Evolutionary conservation across 2,888 invertebrate species (phyloP), one percentile per base, ranked within the genome.

Genomic region (Mythimna impura): DNA sequence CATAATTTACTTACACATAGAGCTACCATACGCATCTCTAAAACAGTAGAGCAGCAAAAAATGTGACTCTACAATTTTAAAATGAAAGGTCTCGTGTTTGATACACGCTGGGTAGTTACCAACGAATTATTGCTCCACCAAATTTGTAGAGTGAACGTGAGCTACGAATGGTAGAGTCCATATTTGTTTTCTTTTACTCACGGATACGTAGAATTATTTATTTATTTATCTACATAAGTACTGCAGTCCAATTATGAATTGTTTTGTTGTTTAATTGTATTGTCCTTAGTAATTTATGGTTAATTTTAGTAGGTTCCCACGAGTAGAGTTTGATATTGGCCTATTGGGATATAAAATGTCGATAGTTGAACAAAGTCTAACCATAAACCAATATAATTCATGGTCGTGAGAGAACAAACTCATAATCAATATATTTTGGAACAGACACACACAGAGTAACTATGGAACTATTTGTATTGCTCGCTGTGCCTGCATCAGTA

Each of bases 1-100:
- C 50, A 50, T 74, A 80, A 75, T 77, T 79, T 75, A 76, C 20
- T 75, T 75, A 76, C 55, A 78, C 73, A 72, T 75, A 65, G 65
- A 66, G 84, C 82, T 82, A 81, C 83, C 88, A 88, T 88, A 89
- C 89, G 87, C 84, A 87, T 82, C 85, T 82, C 86, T 86, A 90
- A 92, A 91, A 92, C 90, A 88, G 90, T 89, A 83, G 88, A 87
- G 87, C 82, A 76, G 86, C 88, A 91, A 93, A 93, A 93, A 93
- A 93, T 83, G 85, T 85, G 86, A 91, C 86, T 87, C 83, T 82
- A 88, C 87, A 82, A 85, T 85, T 80, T 47, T 86, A 52, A 90
- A 93, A 94, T 91, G 89, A 93, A 87, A 88, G 93, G 92, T 89
- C 90, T 88, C 87, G 89, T 84, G 87, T 85, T 86, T 87, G 84